phyloP scores from a whole-genome alignment of 2,888 invertebrate genomes.

The Epistrophe grossulariae region DNA sequence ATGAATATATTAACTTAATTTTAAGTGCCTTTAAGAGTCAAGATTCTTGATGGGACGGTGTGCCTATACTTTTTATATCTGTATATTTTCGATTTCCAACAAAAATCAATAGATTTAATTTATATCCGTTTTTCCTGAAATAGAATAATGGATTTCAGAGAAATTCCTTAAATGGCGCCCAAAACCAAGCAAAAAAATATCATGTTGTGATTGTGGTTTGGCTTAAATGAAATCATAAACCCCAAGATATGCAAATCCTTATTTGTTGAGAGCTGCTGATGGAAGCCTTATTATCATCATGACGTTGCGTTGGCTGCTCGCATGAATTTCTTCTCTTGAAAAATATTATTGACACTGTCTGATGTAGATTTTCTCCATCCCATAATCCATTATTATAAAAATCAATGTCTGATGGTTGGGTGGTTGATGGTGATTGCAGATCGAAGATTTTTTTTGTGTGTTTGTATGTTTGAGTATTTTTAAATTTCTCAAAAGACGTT shows the following conservation, averaged over 20 bases:
- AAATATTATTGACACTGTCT: neutral
- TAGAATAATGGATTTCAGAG: neutral
- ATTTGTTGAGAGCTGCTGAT: neutral
- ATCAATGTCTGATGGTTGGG: neutral
- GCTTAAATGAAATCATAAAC: neutral
- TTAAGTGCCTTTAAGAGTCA: neutral
- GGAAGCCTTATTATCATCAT: neutral
- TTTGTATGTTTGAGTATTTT: neutral
- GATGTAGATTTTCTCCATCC: neutral
- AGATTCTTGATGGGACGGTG: neutral
- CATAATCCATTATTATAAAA: neutral
- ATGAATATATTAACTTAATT: neutral
- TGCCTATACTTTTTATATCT: neutral
- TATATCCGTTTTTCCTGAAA: neutral
- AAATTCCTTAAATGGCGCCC: neutral
- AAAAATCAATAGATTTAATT: conserved; percentile 4
- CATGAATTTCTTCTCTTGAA: neutral
- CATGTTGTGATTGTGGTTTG: neutral
- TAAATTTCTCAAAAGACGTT: neutral
- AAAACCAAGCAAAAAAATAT: conserved; percentile 1
- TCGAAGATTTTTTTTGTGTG: neutral
- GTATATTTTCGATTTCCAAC: neutral
- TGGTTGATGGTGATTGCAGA: neutral
- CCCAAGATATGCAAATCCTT: neutral
- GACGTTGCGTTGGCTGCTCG: neutral